These are phyloP conservation scores for Limnephilus marmoratus DNA, from an alignment of 2,888 invertebrate genomes.

Conservation along the genomic window DNA sequence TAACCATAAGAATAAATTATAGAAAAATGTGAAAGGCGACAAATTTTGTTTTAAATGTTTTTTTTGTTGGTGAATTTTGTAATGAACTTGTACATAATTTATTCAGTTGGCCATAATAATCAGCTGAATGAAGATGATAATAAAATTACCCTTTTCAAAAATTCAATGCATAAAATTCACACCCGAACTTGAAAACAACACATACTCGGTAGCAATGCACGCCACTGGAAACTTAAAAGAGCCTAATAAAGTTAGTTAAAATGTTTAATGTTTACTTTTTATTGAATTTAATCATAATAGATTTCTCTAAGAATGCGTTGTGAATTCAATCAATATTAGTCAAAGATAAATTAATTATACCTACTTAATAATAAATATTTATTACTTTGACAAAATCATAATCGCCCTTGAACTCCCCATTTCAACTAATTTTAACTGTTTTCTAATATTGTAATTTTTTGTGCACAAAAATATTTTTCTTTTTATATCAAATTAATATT, in stretches of 20 bases:
- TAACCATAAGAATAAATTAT: no score
- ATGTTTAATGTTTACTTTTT: not conserved
- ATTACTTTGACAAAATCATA: not conserved
- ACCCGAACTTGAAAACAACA: no score
- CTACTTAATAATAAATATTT: not conserved
- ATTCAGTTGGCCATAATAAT: no score
- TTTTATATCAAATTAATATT: not conserved
- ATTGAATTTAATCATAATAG: not conserved
- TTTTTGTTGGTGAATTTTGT: no score
- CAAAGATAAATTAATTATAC: not conserved
- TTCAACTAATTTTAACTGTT: not conserved
- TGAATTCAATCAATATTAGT: conserved; percentile 22
- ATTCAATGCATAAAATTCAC: no score
- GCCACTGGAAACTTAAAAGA: not conserved
- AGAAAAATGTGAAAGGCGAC: no score
- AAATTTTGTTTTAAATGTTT: no score
- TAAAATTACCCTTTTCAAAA: no score
- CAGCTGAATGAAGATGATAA: no score
- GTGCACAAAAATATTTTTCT: not conserved
- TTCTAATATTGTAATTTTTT: not conserved
- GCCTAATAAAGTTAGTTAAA: not conserved
- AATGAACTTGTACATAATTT: no score
- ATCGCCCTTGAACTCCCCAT: not conserved
- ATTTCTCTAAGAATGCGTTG: conserved; percentile 5
- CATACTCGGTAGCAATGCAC: no score